A percentile compares a stretch with the other conserved stretches of the same genome.
These are phyloP conservation scores for Ditylenchus weischeri DNA, from an alignment of 2,888 invertebrate species.

Conservation along the genomic window DNA sequence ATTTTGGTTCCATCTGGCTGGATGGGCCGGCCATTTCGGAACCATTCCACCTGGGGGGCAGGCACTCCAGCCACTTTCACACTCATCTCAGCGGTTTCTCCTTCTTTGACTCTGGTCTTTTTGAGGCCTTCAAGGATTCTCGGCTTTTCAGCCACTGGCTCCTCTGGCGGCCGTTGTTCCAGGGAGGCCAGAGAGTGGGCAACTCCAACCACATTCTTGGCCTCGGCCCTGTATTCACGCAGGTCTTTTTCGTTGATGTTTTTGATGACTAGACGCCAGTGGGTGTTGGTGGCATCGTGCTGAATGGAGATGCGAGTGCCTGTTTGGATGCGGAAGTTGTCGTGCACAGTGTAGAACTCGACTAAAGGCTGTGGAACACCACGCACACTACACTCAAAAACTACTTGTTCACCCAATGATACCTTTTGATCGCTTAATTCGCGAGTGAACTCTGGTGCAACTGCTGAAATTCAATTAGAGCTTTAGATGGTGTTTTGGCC, in stretches of 20 bases:
- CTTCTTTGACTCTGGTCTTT: slow-evolving; percentile 29
- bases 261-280: slow-evolving; percentile 61
- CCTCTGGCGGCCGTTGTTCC: slow-evolving; percentile 10
- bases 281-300: slow-evolving; percentile 53
- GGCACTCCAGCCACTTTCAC: slow-evolving; percentile 38
- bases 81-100: slow-evolving; percentile 35
- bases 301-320: slow-evolving; percentile 46
- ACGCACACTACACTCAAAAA: slow-evolving; percentile 55
- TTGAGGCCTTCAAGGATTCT: slow-evolving; percentile 38
- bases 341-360: slow-evolving; percentile 48
- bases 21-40: slow-evolving; percentile 42
- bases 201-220: slow-evolving; percentile 64
- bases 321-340: slow-evolving; percentile 33
- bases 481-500: slow-evolving; percentile 18
- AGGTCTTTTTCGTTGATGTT: slow-evolving; percentile 62
- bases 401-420: slow-evolving; percentile 50
- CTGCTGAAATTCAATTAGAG: slow-evolving; percentile 41
- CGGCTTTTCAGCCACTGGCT: slow-evolving; percentile 26
- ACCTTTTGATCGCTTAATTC: slow-evolving; percentile 46
- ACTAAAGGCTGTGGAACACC: slow-evolving; percentile 56
- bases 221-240: slow-evolving; percentile 67
- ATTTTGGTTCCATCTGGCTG: slow-evolving; percentile 60
- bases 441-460: slow-evolving; percentile 54
- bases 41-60: slow-evolving; percentile 37
- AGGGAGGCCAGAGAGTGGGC: slow-evolving; percentile 22